Evolutionary conservation across 2,797 vertebrate genomes (phyloP), one percentile per base, ranked within the genome.

Genomic region (Pantherophis alleghaniensis): DNA sequence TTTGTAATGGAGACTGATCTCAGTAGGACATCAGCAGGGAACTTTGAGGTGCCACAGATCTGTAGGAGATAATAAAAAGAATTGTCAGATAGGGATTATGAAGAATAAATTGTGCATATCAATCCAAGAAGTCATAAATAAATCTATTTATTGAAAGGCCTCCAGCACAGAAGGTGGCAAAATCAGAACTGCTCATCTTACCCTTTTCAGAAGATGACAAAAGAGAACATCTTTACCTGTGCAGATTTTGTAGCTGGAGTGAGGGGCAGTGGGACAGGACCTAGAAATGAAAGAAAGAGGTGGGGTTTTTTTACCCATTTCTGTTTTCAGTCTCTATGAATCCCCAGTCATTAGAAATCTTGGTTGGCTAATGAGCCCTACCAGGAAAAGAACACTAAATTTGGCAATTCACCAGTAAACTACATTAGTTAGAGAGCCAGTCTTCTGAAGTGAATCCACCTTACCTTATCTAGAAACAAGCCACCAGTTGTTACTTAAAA

Each of bases 191-290:
- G 53, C 61, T 74, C 32, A 69, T 28, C 66, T 74, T 92, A 89
- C 69, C 87, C 56, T 89, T 89, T 89, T 57, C 37, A 32, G 69
- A 89, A 88, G 37, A 88, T 91, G 61, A 13, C 55, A 66, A 61
- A 83, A 20, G 79, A 92, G 42, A 86, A 20, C 14, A 63, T 57
- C 56, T 90, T 91, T 89, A 94, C 94, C 92, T 93, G 92, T 28
- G 53, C 16, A 86, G 94, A 91, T n/a, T 92, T 91, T 24, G 10
- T 91, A 61, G 37, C 90, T 91, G 92, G 37, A 89, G 87, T 55
- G 28, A 94, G 59, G 59, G 92, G 74, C 87, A 91, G 60, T 53
- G 59, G 87, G 22, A 61, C 28, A 86, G 74, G 94, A 86, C 92
- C 94, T 94, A 59, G 69, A 86, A 60, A 86, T 42, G 14, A 91